A percentile compares a stretch with the other conserved stretches of the same genome.
phyloP scores from a whole-genome alignment of 1,140 invertebrate species.

The Drosophila erecta region DNA sequence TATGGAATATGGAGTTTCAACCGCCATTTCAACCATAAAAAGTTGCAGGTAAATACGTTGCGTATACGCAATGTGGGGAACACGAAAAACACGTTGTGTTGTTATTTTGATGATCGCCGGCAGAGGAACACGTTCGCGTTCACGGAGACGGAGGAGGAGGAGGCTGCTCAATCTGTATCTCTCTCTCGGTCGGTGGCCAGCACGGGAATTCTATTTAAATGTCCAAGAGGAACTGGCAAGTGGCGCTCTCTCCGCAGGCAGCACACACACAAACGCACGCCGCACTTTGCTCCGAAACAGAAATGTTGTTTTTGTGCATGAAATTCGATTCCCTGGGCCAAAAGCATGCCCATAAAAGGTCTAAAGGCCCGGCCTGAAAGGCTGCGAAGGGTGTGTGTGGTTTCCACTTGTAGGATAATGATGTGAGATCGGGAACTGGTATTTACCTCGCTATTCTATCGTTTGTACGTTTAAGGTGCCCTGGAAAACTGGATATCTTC shows the following conservation, averaged over 20 bases:
- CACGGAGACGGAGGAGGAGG: constrained; percentile 4
- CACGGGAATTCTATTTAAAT: constrained; percentile 74
- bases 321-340: constrained; percentile 68
- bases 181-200: constrained; percentile 41
- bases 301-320: constrained; percentile 72
- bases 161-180: constrained; percentile 1
- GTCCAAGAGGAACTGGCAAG: constrained; percentile 67
- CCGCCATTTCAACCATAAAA: not conserved
- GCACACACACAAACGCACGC: constrained; percentile 15
- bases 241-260: constrained; percentile 51
- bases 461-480: constrained; percentile 21
- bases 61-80: constrained; percentile 12
- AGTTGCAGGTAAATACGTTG: constrained; percentile 10
- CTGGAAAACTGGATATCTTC: not conserved
- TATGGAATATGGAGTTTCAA: no score
- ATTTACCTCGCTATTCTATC: constrained; percentile 23
- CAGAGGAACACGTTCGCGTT: constrained; percentile 2
- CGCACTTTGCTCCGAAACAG: constrained; percentile 49
- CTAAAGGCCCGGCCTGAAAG: constrained; percentile 35
- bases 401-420: not conserved
- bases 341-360: constrained; percentile 71
- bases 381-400: not conserved
- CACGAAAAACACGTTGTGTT: constrained; percentile 48
- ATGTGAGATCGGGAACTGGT: no score
- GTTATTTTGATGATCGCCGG: constrained; percentile 41